These are phyloP conservation scores for Caenorhabditis sp. DNA, from an alignment of 2,888 invertebrate species.

Conservation along the genomic window DNA sequence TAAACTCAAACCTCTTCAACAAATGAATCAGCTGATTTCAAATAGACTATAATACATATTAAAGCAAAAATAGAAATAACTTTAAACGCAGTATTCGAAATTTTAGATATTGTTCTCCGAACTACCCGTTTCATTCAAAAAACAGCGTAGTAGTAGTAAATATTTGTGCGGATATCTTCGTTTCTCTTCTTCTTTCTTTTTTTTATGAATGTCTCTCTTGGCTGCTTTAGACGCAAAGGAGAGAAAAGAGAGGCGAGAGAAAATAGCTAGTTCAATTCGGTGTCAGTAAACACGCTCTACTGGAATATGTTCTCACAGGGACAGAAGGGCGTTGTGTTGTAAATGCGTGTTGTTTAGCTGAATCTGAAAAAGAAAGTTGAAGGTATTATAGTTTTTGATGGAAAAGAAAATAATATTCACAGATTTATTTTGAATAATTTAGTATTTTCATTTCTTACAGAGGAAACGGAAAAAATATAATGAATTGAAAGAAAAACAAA, in stretches of 20 bases:
- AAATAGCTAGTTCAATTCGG: not conserved
- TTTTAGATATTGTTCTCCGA: constrained; percentile 23
- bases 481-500: too few relatives aligned
- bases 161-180: not conserved
- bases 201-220: not conserved
- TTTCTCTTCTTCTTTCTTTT: not conserved
- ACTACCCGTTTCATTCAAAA: constrained; percentile 35
- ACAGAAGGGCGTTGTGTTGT: not conserved
- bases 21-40: constrained; percentile 18
- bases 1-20: constrained; percentile 18
- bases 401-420: too few relatives aligned
- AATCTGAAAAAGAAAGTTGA: too few relatives aligned
- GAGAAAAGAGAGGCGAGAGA: not conserved
- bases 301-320: not conserved
- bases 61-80: constrained; percentile 19
- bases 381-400: too few relatives aligned
- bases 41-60: constrained; percentile 27
- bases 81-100: constrained; percentile 31
- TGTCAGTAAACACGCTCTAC: not conserved
- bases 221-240: not conserved
- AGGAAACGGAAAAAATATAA: too few relatives aligned
- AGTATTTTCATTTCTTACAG: too few relatives aligned
- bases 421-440: too few relatives aligned
- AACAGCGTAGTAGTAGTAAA: not conserved
- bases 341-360: not conserved